A percentile compares a stretch with the other conserved stretches of the same genome.
Conservation (phyloP, 1,140 invertebrate species). For the Brachionus rubens region DNA sequence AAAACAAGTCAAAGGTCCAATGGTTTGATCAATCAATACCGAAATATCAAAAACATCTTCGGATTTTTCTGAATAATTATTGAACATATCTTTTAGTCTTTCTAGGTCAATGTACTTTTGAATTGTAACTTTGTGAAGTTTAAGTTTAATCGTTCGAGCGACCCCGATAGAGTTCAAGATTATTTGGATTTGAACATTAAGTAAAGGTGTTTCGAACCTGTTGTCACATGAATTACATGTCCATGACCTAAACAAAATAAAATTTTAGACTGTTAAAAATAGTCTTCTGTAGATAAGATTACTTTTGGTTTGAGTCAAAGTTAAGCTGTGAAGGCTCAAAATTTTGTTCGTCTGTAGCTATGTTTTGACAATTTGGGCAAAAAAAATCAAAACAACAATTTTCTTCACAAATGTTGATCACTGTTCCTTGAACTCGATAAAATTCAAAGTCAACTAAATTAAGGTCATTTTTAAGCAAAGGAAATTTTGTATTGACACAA, state of each 20-base stretch:
- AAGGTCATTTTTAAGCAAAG: not conserved
- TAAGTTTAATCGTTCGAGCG: not conserved
- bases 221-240: conserved; percentile 4
- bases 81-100: not conserved
- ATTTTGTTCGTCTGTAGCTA: not conserved
- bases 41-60: not conserved
- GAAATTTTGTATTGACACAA: not conserved
- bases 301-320: not conserved
- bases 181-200: conserved; percentile 20
- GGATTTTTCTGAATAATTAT: not conserved
- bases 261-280: not conserved
- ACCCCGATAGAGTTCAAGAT: not conserved
- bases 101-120: not conserved
- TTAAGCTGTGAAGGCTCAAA: not conserved
- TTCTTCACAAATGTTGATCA: conserved; percentile 3
- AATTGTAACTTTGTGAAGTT: not conserved
- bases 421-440: not conserved
- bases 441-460: not conserved
- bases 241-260: not conserved
- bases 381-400: conserved; percentile 38
- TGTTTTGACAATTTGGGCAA: conserved; percentile 18
- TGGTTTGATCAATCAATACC: not conserved
- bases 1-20: not conserved
- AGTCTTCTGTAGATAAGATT: not conserved
- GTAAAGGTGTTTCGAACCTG: not conserved